A percentile compares a stretch with the other conserved stretches of the same genome.
Conservation (phyloP, 2,888 invertebrate species). For the Oligia fasciuncula region DNA sequence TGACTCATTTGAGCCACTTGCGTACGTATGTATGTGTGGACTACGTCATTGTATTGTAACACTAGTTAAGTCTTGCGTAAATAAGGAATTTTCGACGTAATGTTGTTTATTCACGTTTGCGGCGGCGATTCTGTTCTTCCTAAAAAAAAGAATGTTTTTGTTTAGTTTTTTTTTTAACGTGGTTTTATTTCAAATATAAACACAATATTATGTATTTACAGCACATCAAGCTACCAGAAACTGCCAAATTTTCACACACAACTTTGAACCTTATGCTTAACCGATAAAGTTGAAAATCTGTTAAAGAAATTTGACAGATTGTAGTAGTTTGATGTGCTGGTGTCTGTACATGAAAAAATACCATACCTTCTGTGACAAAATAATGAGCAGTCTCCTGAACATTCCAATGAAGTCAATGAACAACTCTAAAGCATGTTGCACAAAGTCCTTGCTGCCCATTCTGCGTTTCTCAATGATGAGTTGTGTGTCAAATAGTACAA, state of each 20-base stretch:
- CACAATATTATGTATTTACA: too few relatives aligned
- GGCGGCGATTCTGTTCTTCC: conserved; percentile 88
- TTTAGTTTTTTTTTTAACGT: neutral
- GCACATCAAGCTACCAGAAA: too few relatives aligned
- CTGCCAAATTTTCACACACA: too few relatives aligned
- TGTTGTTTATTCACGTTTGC: conserved; percentile 85
- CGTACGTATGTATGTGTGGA: conserved; percentile 26
- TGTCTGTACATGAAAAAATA: neutral
- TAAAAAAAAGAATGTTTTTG: conserved; percentile 69
- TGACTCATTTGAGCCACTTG: conserved; percentile 51
- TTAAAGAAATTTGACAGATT: too few relatives aligned
- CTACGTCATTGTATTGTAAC: conserved; percentile 49
- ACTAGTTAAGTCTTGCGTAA: conserved; percentile 60
- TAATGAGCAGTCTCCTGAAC: conserved; percentile 97
- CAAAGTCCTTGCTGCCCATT: conserved; percentile 97
- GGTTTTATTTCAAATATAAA: neutral
- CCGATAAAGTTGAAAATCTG: too few relatives aligned
- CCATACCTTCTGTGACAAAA: conserved; percentile 96
- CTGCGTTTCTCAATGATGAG: conserved; percentile 97
- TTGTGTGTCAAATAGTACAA: conserved; percentile 99
- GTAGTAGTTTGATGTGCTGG: too few relatives aligned
- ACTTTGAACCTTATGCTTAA: too few relatives aligned
- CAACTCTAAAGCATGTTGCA: conserved; percentile 97
- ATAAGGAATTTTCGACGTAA: conserved; percentile 43
- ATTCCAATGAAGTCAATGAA: conserved; percentile 98